Percentiles rank a stretch among this genome's conserved stretches.
Conservation (phyloP, 2,113 vertebrate genomes). For the Brachyhypopomus occidentalis region DNA sequence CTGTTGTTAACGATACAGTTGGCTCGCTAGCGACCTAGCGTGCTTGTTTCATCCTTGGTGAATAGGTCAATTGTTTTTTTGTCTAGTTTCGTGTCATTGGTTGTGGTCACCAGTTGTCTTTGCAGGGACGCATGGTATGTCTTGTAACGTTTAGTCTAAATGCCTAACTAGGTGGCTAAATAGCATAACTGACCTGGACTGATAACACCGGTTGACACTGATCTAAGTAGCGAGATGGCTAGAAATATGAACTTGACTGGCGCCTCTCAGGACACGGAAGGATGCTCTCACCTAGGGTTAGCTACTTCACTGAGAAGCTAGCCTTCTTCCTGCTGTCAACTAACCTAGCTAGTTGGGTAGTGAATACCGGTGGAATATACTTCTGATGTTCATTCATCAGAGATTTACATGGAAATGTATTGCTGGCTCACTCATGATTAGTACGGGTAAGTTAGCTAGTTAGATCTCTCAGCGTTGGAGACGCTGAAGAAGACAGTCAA, state of each 20-base stretch:
- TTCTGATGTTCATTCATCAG: no score
- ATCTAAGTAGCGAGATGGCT: background rate
- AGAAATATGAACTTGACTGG: background rate
- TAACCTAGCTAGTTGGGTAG: no score
- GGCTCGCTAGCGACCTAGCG: background rate
- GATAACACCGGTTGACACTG: background rate
- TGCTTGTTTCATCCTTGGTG: background rate
- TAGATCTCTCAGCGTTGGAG: no score
- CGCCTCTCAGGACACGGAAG: conserved; percentile 22
- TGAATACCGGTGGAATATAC: background rate
- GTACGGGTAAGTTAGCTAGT: no score
- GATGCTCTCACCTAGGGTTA: conserved; percentile 29
- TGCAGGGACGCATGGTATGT: background rate
- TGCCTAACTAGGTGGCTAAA: background rate
- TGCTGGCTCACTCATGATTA: no score
- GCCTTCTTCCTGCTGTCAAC: background rate
- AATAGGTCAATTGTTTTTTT: background rate
- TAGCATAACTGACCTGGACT: background rate
- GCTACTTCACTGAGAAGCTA: background rate
- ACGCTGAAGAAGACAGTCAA: background rate
- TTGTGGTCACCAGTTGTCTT: background rate
- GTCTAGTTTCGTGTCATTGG: background rate
- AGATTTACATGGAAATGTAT: background rate
- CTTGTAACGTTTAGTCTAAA: no score
- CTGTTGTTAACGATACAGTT: background rate